Conservation (phyloP, 2,888 invertebrate species). For the Polyommatus icarus region DNA sequence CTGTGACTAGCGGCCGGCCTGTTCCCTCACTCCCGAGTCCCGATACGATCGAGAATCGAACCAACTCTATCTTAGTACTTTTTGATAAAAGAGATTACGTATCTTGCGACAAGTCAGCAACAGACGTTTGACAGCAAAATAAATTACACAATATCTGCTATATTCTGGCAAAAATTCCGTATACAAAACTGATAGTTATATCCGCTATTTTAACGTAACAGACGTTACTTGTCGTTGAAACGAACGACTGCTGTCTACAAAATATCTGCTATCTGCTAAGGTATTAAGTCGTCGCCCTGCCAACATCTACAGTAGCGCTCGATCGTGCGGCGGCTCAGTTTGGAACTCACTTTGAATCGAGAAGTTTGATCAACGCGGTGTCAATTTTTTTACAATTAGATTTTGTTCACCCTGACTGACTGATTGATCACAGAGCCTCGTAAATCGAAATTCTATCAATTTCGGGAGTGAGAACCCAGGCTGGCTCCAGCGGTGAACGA, state of each 20-base stretch:
- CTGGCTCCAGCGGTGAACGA: constrained; percentile 38
- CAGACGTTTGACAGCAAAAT: neutral
- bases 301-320: neutral
- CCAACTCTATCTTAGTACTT: neutral
- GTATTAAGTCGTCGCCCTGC: neutral
- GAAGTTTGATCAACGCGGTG: neutral
- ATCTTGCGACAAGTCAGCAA: neutral
- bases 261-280: no score
- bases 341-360: neutral
- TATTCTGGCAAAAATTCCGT: neutral
- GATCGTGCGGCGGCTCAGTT: neutral
- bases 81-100: neutral
- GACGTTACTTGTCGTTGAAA: no score
- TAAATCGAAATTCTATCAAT: neutral
- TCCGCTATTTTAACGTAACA: no score
- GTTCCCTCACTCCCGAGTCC: neutral
- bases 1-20: constrained; percentile 33
- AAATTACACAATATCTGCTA: neutral
- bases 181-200: neutral
- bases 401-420: neutral
- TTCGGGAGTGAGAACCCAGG: neutral
- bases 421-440: neutral
- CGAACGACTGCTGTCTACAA: no score
- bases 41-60: neutral
- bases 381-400: neutral